Percentiles rank a stretch among this genome's conserved stretches.
These are phyloP conservation scores for Chelidonichthys spinosus DNA, from an alignment of 2,797 vertebrate species.

Conservation along the genomic window DNA sequence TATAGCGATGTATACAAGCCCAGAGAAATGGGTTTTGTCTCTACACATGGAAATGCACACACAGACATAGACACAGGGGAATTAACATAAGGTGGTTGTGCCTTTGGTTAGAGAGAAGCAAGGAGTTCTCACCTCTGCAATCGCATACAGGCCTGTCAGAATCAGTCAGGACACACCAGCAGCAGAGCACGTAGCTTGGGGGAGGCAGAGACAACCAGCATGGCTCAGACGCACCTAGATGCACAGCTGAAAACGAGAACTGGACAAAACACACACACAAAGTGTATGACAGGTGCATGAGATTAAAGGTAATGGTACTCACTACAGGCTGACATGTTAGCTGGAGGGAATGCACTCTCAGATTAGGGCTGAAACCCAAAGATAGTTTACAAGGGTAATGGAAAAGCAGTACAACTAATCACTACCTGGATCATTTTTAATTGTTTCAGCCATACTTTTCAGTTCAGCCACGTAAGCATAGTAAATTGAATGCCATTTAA, in stretches of 20 bases:
- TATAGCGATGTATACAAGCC: slow-evolving; percentile 12
- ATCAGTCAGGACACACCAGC: slow-evolving; percentile 39
- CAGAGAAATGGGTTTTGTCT: neutral
- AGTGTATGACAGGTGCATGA: neutral
- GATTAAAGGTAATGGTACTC: neutral
- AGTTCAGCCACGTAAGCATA: neutral
- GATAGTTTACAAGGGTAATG: neutral
- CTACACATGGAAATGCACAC: slow-evolving; percentile 1
- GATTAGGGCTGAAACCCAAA: neutral
- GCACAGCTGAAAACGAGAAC: neutral
- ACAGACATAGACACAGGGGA: slow-evolving; percentile 15
- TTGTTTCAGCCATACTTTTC: neutral
- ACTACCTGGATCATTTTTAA: neutral
- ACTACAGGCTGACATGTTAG: neutral
- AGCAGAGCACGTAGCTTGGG: slow-evolving; percentile 2
- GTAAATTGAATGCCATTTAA: neutral
- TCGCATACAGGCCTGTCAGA: slow-evolving; percentile 40
- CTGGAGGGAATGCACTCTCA: neutral
- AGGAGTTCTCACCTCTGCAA: slow-evolving; percentile 22
- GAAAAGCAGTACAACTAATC: neutral
- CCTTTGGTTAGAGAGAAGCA: slow-evolving; percentile 25
- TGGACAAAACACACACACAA: neutral
- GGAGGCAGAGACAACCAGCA: neutral
- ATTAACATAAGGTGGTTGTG: slow-evolving; percentile 35
- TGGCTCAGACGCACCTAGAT: neutral